Percentiles rank a stretch among this genome's conserved stretches.
Evolutionary conservation across 2,113 vertebrate genomes (phyloP).

Genomic region (Spermophilus dauricus): DNA sequence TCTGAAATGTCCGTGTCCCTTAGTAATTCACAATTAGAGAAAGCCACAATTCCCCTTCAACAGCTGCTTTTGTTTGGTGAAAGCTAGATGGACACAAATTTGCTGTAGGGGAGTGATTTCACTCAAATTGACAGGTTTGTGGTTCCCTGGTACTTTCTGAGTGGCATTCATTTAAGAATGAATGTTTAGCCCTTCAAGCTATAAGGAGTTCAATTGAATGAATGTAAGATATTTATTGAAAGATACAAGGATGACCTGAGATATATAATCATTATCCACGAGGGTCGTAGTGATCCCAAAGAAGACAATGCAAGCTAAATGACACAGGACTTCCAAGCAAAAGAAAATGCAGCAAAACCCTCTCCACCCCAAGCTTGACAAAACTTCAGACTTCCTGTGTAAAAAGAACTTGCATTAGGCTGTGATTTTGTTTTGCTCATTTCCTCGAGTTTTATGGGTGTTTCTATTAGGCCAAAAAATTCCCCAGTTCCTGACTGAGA

Average conservation of each 20-base stretch:
- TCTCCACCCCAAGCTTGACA: background rate
- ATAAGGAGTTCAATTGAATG: background rate
- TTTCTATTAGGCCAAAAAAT: background rate
- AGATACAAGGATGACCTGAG: background rate
- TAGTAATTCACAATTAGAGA: background rate
- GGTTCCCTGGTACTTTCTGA: background rate
- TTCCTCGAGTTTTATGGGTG: background rate
- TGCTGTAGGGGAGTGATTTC: background rate
- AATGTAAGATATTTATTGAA: constrained; percentile 17
- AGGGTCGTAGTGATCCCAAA: background rate
- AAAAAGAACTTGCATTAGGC: background rate
- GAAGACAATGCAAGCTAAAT: background rate
- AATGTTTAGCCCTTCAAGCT: background rate
- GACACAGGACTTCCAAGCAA: background rate
- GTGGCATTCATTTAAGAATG: background rate
- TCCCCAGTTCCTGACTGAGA: background rate
- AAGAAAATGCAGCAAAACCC: background rate
- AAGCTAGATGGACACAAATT: background rate
- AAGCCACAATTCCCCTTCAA: background rate
- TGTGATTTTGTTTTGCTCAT: background rate
- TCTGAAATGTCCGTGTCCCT: background rate
- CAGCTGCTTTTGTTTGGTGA: background rate
- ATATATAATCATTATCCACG: background rate
- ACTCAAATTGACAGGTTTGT: background rate
- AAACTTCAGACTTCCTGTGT: background rate